Evolutionary conservation across 2,113 vertebrate species (phyloP).

Genomic region (Maccullochella peelii): DNA sequence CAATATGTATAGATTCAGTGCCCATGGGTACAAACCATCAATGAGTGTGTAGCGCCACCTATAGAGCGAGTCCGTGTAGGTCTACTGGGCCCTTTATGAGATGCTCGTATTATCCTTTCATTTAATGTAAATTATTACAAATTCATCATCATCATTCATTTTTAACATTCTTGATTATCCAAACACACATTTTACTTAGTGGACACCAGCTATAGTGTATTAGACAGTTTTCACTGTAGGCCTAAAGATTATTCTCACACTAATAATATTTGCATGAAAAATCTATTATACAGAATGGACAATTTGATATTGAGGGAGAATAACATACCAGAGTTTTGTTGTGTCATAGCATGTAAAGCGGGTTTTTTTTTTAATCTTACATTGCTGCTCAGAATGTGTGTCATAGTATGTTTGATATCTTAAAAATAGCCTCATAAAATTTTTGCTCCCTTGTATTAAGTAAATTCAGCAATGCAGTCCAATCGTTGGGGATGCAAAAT

Average conservation of each 20-base stretch:
- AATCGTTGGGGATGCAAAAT: no score
- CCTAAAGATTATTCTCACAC: neutral
- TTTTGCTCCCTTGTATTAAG: neutral
- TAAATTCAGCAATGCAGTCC: neutral
- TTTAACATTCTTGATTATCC: neutral
- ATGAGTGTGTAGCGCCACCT: slow-evolving; percentile 85
- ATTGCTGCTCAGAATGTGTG: neutral
- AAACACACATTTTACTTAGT: no score
- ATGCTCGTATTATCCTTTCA: neutral
- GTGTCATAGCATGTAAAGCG: neutral
- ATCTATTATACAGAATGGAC: neutral
- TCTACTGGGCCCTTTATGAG: neutral
- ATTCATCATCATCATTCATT: neutral
- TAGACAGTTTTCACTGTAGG: no score
- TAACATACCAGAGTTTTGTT: neutral
- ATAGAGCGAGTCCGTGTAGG: slow-evolving; percentile 27
- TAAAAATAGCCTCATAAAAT: neutral
- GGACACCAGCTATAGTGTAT: neutral
- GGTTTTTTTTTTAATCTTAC: neutral
- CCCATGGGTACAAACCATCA: slow-evolving; percentile 67
- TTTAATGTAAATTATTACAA: neutral
- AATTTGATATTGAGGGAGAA: neutral
- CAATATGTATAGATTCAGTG: slow-evolving; percentile 89
- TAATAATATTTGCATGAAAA: neutral
- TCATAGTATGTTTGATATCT: neutral